phyloP scores from a whole-genome alignment of 2,888 invertebrate genomes.

The Leptopilina drosophilae region DNA sequence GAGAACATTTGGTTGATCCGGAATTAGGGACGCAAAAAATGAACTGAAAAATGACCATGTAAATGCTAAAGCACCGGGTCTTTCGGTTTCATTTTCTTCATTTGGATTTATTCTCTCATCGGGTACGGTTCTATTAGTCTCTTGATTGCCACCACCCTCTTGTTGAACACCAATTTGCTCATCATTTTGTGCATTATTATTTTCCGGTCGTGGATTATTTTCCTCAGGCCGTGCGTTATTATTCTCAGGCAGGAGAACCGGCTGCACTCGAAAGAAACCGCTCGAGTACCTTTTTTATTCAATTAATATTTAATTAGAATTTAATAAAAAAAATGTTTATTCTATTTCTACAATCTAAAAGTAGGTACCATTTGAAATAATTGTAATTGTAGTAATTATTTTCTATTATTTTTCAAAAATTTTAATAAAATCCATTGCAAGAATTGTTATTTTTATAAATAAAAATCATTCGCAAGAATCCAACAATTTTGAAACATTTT shows the following conservation, averaged over 20 bases:
- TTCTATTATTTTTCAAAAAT: too few species aligned
- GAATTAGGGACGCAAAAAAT: conserved; percentile 95
- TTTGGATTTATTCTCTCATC: conserved; percentile 70
- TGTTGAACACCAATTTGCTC: conserved; percentile 59
- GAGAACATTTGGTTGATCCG: conserved; percentile 87
- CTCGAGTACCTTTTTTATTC: conserved; percentile 81
- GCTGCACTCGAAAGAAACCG: conserved; percentile 84
- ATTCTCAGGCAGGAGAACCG: conserved; percentile 59
- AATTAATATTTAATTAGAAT: too few species aligned
- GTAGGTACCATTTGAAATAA: too few species aligned
- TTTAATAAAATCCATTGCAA: too few species aligned
- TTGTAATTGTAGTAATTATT: too few species aligned
- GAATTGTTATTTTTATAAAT: too few species aligned
- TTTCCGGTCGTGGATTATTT: conserved; percentile 66
- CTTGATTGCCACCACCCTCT: conserved; percentile 60
- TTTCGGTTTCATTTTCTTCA: conserved; percentile 77
- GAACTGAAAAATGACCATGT: conserved; percentile 94
- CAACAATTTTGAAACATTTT: too few species aligned
- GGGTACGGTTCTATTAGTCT: conserved; percentile 59
- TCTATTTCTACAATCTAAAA: too few species aligned
- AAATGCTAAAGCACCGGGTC: conserved; percentile 84
- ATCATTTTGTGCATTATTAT: conserved; percentile 68
- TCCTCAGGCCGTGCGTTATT: conserved; percentile 59
- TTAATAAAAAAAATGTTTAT: too few species aligned
- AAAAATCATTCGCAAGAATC: too few species aligned